Base-by-base conservation (phyloP, 1,140 invertebrate genomes). In the Diuraphis noxia region DNA sequence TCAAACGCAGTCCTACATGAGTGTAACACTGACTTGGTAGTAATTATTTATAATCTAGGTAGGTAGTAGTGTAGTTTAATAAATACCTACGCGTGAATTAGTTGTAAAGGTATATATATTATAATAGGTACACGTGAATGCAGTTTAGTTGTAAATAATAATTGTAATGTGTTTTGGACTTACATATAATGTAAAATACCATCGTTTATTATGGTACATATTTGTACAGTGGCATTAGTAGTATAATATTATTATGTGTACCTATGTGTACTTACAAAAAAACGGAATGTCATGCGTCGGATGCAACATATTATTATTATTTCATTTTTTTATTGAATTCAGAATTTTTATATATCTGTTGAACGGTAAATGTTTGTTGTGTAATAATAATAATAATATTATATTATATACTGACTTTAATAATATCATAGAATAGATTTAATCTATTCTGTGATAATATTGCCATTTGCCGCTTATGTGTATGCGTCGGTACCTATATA, bases 281-380 rank as follows among this genome's bases (percentile, higher is more conserved):
- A 85, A 85, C n/a, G 6, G 41, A 85, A 85, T 34, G 82, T 85
- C 82, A 85, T 46, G 40, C 82, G 17, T 85, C 40, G 30, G 40
- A 85, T n/a, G 40, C 82, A 25, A 23, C 40, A 38, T 40, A 40
- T 81, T 81, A 38, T 81, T 81, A 81, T 85, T 85, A 43, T 43
- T 43, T 43, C n/a, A 2, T n/a, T 63, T 63, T 56, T 56, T 56
- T 72, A n/a, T 72, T 72, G 56, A 72, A 72, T 63, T n/a, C 56
- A 13, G 56, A 63, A 84, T 85, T 34, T 34, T 41, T 85, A 21
- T 41, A 3, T 8, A 21, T 43, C 41, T n/a, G 81, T 85, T 34
- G 13, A 85, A 85, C 81, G 40, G 81, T 41, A 84, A 84, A 25
- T 17, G 81, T 84, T 84, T 84, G 81, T 84, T n/a, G 40, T 41